A percentile compares a stretch with the other conserved stretches of the same genome.
Conservation (phyloP, 2,113 vertebrate genomes). For the Bos indicus region DNA sequence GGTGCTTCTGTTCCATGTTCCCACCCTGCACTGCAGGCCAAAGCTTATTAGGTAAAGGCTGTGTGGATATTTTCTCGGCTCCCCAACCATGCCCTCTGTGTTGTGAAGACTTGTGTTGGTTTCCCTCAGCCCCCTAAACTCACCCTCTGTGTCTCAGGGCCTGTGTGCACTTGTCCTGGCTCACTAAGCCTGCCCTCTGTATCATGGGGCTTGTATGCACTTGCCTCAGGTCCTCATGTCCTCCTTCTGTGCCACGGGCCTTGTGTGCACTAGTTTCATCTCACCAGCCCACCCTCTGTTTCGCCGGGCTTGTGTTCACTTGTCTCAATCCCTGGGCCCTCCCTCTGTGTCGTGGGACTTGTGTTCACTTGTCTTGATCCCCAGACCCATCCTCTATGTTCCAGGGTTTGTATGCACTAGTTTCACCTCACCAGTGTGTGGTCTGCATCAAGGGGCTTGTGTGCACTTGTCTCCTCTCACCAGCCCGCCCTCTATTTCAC, state of each 20-base stretch:
- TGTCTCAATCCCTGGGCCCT: neutral
- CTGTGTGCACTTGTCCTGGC: neutral
- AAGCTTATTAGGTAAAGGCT: neutral
- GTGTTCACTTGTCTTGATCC: neutral
- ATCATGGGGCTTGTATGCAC: neutral
- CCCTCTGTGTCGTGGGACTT: neutral
- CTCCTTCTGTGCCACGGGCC: too few relatives aligned
- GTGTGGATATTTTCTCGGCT: neutral
- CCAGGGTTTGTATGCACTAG: neutral
- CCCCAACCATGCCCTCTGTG: neutral
- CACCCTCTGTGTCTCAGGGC: neutral
- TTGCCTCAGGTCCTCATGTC: too few relatives aligned
- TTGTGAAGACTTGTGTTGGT: neutral
- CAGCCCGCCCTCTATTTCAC: neutral
- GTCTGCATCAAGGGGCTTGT: neutral
- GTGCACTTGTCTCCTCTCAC: neutral
- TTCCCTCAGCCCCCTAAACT: neutral
- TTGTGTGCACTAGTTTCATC: neutral
- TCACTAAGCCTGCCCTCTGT: neutral
- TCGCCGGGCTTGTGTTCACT: neutral
- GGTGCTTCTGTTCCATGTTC: neutral
- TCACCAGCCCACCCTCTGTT: neutral
- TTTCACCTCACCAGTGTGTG: neutral
- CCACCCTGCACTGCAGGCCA: neutral
- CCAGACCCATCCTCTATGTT: neutral